Percentiles rank a stretch among this genome's conserved stretches.
Evolutionary conservation across 53 echinoderm and acorn worm species (phyloP).

Genomic region (Paracentrotus lividus): DNA sequence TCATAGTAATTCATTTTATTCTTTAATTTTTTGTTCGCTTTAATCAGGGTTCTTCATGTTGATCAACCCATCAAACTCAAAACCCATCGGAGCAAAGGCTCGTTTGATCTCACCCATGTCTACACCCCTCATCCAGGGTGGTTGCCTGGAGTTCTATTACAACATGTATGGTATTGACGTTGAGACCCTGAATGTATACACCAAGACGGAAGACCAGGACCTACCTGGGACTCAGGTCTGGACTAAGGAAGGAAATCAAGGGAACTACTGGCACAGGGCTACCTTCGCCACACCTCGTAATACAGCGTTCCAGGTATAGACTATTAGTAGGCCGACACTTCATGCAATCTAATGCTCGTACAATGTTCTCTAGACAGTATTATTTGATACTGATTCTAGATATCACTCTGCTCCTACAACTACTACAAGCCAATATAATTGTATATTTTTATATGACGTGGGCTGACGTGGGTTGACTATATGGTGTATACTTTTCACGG

Average conservation of each 20-base stretch:
- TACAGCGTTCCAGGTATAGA: constrained; percentile 14
- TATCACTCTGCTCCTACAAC: no score
- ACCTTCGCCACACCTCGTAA: neutral
- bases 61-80: neutral
- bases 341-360: no score
- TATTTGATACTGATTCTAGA: no score
- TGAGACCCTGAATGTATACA: constrained; percentile 37
- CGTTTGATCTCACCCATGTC: constrained; percentile 48
- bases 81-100: constrained; percentile 25
- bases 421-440: no score
- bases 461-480: no score
- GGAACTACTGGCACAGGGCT: constrained; percentile 55
- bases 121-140: neutral
- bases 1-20: neutral
- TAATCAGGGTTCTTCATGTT: constrained; percentile 52
- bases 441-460: no score
- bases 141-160: constrained; percentile 49
- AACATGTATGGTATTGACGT: constrained; percentile 56
- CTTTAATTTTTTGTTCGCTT: neutral
- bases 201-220: constrained; percentile 28
- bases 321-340: constrained; percentile 67
- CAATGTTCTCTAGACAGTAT: no score
- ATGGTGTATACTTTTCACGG: no score
- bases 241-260: constrained; percentile 34
- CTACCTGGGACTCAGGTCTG: constrained; percentile 18